Evolutionary conservation across 2,888 invertebrate species (phyloP).

Genomic region (Hydroisotoma schaefferi): DNA sequence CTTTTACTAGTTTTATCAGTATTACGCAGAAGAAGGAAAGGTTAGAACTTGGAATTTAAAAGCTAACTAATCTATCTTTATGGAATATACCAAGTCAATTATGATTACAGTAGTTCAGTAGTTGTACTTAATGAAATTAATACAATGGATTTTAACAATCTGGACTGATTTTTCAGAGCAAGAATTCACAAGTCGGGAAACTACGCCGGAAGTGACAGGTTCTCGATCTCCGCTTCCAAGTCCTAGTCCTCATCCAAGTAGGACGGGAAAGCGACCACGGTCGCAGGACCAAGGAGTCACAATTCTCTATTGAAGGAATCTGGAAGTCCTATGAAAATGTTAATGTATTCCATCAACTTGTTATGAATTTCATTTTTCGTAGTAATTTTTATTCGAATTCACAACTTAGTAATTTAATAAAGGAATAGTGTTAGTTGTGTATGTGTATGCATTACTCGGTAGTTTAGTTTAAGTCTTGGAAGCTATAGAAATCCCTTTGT

Average conservation of each 20-base stretch:
- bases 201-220: slow-evolving; percentile 47
- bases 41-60: too few relatives aligned
- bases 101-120: too few relatives aligned
- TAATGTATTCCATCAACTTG: neutral
- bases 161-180: too few relatives aligned
- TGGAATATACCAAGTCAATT: neutral
- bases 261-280: slow-evolving; percentile 40
- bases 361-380: too few relatives aligned
- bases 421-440: too few relatives aligned
- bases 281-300: slow-evolving; percentile 48
- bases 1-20: slow-evolving; percentile 46
- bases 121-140: too few relatives aligned
- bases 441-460: too few relatives aligned
- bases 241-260: slow-evolving; percentile 47
- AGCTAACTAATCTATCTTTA: neutral
- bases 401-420: too few relatives aligned
- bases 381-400: too few relatives aligned
- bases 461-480: too few relatives aligned
- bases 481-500: too few relatives aligned
- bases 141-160: too few relatives aligned
- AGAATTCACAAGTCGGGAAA: slow-evolving; percentile 48
- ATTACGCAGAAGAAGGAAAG: slow-evolving; percentile 44
- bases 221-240: slow-evolving; percentile 46
- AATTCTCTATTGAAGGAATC: slow-evolving; percentile 43
- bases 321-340: neutral